These are phyloP conservation scores for Microtus californicus DNA, from an alignment of 2,797 vertebrate species.

Conservation along the genomic window DNA sequence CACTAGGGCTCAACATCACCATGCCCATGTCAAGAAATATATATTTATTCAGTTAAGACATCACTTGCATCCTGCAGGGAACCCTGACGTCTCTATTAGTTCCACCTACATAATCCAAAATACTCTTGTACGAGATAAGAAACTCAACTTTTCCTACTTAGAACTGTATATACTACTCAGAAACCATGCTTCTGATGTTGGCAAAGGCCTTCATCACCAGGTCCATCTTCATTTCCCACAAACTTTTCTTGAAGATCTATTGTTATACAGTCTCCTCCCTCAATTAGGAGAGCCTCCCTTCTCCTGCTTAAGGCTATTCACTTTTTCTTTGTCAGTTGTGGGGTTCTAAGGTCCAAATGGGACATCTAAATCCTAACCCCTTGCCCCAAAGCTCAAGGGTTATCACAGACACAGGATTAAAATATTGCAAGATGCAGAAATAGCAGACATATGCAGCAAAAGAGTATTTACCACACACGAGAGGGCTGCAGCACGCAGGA, in stretches of 20 bases:
- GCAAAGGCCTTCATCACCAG: not conserved
- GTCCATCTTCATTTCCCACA: not conserved
- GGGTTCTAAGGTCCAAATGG: not conserved
- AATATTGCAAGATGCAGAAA: not conserved
- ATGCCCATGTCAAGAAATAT: not conserved
- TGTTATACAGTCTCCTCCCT: too few relatives aligned
- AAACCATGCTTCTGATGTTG: not conserved
- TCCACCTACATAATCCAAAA: not conserved
- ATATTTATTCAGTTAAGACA: not conserved
- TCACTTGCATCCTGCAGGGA: not conserved
- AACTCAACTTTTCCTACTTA: not conserved
- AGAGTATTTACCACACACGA: not conserved
- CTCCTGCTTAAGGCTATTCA: not conserved
- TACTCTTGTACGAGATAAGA: not conserved
- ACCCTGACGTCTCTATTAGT: not conserved
- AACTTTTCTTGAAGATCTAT: not conserved
- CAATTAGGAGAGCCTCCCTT: not conserved
- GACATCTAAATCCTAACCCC: not conserved
- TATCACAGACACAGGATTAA: not conserved
- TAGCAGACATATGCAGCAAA: not conserved
- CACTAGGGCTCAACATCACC: too few relatives aligned
- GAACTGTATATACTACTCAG: not conserved
- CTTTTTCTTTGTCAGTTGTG: not conserved
- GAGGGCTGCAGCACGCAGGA: not conserved
- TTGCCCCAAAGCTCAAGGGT: not conserved